Conservation (phyloP, 2,113 vertebrate genomes). For the Lophura nycthemera region DNA sequence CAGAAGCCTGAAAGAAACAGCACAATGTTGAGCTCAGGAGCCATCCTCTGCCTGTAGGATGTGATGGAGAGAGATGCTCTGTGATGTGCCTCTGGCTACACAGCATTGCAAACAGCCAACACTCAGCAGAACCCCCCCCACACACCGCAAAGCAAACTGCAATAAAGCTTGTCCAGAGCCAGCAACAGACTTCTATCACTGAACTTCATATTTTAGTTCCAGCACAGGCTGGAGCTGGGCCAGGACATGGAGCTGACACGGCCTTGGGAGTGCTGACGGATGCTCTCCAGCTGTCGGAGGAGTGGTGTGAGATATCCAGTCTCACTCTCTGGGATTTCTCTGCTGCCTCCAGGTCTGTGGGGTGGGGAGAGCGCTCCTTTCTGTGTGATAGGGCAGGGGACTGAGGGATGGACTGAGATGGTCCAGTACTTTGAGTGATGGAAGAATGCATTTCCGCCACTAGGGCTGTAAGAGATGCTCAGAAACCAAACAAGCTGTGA, state of each 20-base stretch:
- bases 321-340: rapidly evolving
- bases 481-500: background rate
- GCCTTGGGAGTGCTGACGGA: background rate
- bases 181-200: background rate
- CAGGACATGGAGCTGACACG: background rate
- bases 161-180: background rate
- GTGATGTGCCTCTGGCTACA: background rate
- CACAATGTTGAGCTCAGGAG: background rate
- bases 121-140: background rate
- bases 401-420: background rate
- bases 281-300: background rate
- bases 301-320: background rate
- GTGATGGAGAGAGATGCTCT: background rate
- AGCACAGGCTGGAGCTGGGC: background rate
- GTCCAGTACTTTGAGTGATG: background rate
- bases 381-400: background rate
- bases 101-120: background rate
- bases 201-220: background rate
- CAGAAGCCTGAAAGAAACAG: background rate
- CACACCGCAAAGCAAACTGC: background rate
- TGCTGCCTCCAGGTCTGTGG: rapidly evolving
- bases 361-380: background rate
- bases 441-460: background rate
- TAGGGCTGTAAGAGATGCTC: background rate
- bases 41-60: background rate